These are phyloP conservation scores for Solen grandis DNA, from an alignment of 1,140 invertebrate genomes.

Conservation along the genomic window DNA sequence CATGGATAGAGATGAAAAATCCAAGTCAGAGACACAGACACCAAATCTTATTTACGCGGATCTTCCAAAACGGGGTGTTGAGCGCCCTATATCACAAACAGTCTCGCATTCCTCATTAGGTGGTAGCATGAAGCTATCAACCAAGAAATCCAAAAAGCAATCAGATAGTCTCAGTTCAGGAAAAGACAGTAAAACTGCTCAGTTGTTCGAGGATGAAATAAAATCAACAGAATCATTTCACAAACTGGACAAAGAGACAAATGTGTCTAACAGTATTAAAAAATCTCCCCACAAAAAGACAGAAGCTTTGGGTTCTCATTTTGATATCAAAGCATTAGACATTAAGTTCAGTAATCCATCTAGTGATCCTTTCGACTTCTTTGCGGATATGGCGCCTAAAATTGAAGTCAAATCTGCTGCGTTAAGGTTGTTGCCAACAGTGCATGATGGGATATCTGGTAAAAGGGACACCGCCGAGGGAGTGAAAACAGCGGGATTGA, in stretches of 20 bases:
- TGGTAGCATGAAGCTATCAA: background rate
- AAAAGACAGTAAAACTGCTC: background rate
- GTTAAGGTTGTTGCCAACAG: background rate
- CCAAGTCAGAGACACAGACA: background rate
- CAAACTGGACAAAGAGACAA: background rate
- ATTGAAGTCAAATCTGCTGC: background rate
- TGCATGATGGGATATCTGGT: background rate
- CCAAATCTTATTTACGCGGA: background rate
- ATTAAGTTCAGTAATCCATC: constrained; percentile 20
- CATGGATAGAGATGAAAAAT: constrained; percentile 1
- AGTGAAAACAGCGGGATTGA: background rate
- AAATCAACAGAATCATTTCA: background rate
- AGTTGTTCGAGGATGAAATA: background rate
- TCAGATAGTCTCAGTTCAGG: background rate
- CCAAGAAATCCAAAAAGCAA: background rate
- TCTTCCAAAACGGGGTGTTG: background rate
- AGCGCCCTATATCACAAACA: background rate
- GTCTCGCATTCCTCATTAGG: background rate
- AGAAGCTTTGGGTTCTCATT: constrained; percentile 29
- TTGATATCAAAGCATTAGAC: constrained; percentile 46
- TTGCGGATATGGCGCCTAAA: constrained; percentile 47
- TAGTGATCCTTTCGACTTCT: constrained; percentile 37
- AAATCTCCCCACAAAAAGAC: too few species aligned
- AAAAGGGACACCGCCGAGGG: background rate
- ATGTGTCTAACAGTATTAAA: too few species aligned